Percentiles rank a stretch among this genome's conserved stretches.
These are phyloP conservation scores for Callocephalon fimbriatum DNA, from an alignment of 2,113 vertebrate genomes.

Conservation along the genomic window DNA sequence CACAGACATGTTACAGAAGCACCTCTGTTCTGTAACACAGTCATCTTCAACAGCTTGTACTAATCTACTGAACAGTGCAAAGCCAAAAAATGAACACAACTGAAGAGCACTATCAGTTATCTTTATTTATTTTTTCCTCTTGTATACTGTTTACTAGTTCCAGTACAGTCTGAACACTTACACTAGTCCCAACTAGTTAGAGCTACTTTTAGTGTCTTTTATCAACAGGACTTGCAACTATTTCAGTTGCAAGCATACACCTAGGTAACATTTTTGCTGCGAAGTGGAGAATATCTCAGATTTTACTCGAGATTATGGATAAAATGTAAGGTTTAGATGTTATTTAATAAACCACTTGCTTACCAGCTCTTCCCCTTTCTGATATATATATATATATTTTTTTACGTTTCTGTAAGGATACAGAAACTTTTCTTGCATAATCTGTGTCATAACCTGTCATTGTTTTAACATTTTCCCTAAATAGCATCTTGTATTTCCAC, in stretches of 20 bases:
- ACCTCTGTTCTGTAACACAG: not conserved
- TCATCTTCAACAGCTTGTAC: not conserved
- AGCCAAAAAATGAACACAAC: not conserved
- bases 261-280: not conserved
- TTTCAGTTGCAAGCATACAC: not conserved
- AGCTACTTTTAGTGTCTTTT: not conserved
- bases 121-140: not conserved
- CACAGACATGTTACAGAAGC: not conserved
- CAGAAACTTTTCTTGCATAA: not conserved
- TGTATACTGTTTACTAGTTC: not conserved
- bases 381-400: fast-evolving
- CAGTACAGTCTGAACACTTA: not conserved
- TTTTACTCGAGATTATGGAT: not conserved
- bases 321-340: not conserved
- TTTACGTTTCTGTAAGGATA: not conserved
- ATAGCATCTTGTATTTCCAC: not conserved
- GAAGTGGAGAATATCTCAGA: not conserved
- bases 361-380: not conserved
- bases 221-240: not conserved
- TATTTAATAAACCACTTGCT: not conserved
- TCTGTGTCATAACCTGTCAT: not conserved
- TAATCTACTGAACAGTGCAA: not conserved
- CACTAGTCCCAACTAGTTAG: not conserved
- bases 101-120: not conserved
- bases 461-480: not conserved